phyloP scores from a whole-genome alignment of 2,113 vertebrate genomes.

The Lophotis ruficrista region DNA sequence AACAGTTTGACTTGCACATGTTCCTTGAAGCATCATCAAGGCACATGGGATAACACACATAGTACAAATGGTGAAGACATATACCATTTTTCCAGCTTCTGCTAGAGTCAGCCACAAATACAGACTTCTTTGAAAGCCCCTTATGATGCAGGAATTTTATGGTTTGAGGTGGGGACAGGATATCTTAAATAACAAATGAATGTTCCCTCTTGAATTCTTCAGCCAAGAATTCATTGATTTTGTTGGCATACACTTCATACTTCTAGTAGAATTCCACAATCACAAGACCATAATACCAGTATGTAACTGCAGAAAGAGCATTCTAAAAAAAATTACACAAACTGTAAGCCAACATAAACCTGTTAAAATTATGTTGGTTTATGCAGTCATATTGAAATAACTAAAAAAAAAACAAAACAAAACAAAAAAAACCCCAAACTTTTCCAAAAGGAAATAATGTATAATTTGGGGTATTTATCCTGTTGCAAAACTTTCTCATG shows the following conservation, averaged over 20 bases:
- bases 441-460: neutral
- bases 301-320: slow-evolving; percentile 11
- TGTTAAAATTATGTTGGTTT: slow-evolving; percentile 10
- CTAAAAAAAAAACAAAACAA: neutral
- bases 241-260: neutral
- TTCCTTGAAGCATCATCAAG: neutral
- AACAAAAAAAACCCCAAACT: neutral
- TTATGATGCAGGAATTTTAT: neutral
- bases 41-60: neutral
- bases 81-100: neutral
- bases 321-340: neutral
- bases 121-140: neutral
- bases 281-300: slow-evolving; percentile 4
- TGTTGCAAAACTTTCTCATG: neutral
- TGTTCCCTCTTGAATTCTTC: neutral
- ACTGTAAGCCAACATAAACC: slow-evolving; percentile 44
- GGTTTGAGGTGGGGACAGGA: neutral
- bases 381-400: slow-evolving; percentile 6
- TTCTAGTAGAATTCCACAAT: neutral
- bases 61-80: neutral
- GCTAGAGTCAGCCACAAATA: neutral
- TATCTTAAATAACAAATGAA: slow-evolving; percentile 15
- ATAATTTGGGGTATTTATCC: neutral
- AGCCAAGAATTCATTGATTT: slow-evolving; percentile 15
- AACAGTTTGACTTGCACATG: neutral